Base-by-base conservation (phyloP, 2,113 vertebrate species). In the Salvelinus namaycush region DNA sequence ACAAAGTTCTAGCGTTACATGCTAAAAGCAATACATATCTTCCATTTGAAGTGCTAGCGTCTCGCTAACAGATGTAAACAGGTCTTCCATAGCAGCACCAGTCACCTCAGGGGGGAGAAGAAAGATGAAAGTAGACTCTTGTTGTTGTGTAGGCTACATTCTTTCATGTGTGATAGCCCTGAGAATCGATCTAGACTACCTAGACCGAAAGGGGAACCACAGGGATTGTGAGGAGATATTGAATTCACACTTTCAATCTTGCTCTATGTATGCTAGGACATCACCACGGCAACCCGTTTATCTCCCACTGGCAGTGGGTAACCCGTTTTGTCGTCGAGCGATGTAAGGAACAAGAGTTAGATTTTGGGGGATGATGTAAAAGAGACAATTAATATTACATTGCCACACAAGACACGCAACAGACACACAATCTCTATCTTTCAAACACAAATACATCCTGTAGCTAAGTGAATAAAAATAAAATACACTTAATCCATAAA, bases 241-340 rank as follows among this genome's bases (percentile, higher is more conserved):
- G 66, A 85, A 87, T 85, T 79, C 79, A 70, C 74, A 77, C 68
- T 81, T 81, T 80, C 75, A 83, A 77, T 82, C 66, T 70, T 74
- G 77, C 81, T 68, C 83, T 65, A 1, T 75, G 69, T 60, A 81
- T 31, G 65, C 57, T 64, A 69, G 75, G 48, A 74, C 22, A 88
- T 87, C 81, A 76, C 89, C 84, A 88, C 77, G 22, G 85, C 70
- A 86, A 86, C 84, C 68, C 83, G 76, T 70, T 76, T 5, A 4
- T 81, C 83, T 82, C 75, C 73, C 8, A 9, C 62, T 0, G 27
- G 71, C 14, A 31, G 27, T 31, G 57, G 16, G 73, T 73, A 83
- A 84, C 77, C 77, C 20, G 75, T 73, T 83, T 8, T 69, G 79
- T 73, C 76, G 54, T 54, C n/a, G 62, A 68, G 39, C 8, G 39